Percentiles rank a stretch among this genome's conserved stretches.
Evolutionary conservation across 2,797 vertebrate genomes (phyloP).

Genomic region (Monodelphis domestica): DNA sequence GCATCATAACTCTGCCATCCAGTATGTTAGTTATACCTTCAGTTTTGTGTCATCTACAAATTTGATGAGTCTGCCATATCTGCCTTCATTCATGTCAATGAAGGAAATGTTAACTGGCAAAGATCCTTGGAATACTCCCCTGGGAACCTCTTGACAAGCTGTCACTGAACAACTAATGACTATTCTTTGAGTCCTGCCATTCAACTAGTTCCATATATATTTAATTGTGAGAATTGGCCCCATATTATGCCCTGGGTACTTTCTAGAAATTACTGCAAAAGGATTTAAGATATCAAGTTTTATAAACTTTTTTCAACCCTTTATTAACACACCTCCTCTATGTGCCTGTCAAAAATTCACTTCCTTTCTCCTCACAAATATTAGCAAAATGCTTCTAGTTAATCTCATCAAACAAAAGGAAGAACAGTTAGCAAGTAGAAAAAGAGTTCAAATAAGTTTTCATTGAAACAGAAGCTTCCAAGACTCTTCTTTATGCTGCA

Average conservation of each 20-base stretch:
- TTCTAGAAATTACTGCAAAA: conserved; percentile 16
- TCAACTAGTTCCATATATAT: background rate
- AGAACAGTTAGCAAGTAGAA: background rate
- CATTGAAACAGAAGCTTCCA: conserved; percentile 10
- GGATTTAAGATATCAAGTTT: background rate
- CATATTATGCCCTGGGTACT: background rate
- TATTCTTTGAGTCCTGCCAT: background rate
- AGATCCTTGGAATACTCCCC: background rate
- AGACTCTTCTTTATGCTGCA: background rate
- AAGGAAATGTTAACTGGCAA: background rate
- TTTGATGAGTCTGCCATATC: background rate
- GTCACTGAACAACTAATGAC: background rate
- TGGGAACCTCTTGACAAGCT: background rate
- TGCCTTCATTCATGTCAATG: background rate
- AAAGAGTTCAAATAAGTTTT: background rate
- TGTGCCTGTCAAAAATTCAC: background rate
- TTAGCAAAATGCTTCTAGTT: background rate
- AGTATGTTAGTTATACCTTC: background rate
- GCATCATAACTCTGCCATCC: background rate
- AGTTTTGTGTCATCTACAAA: background rate
- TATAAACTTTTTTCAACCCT: background rate
- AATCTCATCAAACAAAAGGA: background rate
- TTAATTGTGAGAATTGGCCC: background rate
- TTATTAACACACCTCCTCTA: background rate
- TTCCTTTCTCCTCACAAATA: background rate